Conservation (phyloP, 2,888 invertebrate species). For the Syritta pipiens region DNA sequence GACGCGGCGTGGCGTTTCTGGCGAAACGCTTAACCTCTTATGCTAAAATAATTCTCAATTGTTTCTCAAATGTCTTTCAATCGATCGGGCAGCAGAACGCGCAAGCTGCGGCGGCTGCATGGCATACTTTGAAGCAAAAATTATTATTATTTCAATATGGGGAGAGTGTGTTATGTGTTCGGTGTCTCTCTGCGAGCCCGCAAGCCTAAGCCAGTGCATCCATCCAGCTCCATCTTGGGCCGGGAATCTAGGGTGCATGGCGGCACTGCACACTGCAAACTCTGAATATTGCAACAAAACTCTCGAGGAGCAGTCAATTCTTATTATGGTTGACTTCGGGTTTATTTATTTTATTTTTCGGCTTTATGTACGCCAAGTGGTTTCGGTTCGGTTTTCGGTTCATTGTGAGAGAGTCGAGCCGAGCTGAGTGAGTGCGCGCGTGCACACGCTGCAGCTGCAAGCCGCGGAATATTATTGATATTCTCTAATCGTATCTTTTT, state of each 20-base stretch:
- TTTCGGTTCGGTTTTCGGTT: conserved; percentile 6
- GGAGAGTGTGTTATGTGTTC: conserved; percentile 45
- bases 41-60: conserved; percentile 64
- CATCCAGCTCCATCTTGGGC: conserved; percentile 54
- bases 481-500: conserved; percentile 37
- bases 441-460: conserved; percentile 40
- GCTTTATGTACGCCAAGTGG: conserved; percentile 34
- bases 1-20: too few species aligned
- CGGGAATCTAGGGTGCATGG: conserved; percentile 58
- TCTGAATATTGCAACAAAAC: conserved; percentile 51
- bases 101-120: conserved; percentile 1
- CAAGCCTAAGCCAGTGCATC: neutral
- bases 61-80: conserved; percentile 64
- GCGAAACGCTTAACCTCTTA: conserved; percentile 55
- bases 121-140: conserved; percentile 43
- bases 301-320: conserved; percentile 42
- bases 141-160: conserved; percentile 63
- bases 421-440: too few species aligned
- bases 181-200: neutral
- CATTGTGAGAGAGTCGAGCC: too few species aligned
- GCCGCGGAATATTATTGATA: conserved; percentile 49
- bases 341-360: conserved; percentile 45
- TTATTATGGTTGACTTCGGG: conserved; percentile 51
- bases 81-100: conserved; percentile 23
- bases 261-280: conserved; percentile 36